Percentiles rank a stretch among this genome's conserved stretches.
These are phyloP conservation scores for Naso thynnoides DNA, from an alignment of 2,797 vertebrate genomes.

Conservation along the genomic window DNA sequence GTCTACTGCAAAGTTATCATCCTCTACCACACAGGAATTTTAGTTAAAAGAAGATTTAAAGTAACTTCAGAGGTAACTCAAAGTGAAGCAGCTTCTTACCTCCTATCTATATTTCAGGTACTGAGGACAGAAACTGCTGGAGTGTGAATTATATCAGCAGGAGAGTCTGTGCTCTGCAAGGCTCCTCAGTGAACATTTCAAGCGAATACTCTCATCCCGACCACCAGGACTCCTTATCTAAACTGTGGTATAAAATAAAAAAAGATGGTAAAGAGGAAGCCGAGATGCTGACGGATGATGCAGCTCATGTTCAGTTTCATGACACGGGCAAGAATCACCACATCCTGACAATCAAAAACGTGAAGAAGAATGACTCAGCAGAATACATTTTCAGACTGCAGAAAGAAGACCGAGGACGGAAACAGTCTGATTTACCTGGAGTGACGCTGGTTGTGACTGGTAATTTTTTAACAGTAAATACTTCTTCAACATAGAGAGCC, in stretches of 20 bases:
- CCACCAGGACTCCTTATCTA: fast-evolving
- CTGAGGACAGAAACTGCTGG: fast-evolving
- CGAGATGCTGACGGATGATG: too few relatives aligned
- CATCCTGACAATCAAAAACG: not conserved
- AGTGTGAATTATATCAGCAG: not conserved
- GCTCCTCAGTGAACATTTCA: not conserved
- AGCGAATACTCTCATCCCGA: fast-evolving
- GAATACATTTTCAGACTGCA: not conserved
- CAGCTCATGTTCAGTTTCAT: not conserved
- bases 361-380: not conserved
- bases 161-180: not conserved
- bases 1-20: too few relatives aligned
- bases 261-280: not conserved
- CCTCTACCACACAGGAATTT: too few relatives aligned
- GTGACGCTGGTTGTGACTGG: slow-evolving; percentile 8
- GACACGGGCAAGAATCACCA: not conserved
- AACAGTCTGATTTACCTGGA: not conserved
- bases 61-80: too few relatives aligned
- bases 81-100: too few relatives aligned
- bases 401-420: fast-evolving
- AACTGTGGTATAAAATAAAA: not conserved
- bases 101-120: not conserved
- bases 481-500: too few relatives aligned
- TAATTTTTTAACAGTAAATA: too few relatives aligned
- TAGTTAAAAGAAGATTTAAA: too few relatives aligned